These are phyloP conservation scores for Aphidoletes aphidimyza DNA, from an alignment of 2,888 invertebrate species.

Conservation along the genomic window DNA sequence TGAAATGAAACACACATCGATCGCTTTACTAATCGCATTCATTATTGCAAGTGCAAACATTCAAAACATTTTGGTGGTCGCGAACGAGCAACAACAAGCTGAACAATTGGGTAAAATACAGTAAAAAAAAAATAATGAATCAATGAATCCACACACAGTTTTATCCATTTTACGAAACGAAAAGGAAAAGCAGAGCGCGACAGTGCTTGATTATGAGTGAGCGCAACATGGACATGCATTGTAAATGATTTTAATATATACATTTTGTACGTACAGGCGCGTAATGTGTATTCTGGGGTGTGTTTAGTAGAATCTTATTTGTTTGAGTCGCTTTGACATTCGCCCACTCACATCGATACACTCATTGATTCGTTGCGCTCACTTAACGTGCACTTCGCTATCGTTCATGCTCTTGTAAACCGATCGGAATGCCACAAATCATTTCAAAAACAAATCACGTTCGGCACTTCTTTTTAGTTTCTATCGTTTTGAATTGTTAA, in stretches of 20 bases:
- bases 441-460: conserved; percentile 39
- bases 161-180: neutral
- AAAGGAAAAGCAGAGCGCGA: neutral
- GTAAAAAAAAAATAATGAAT: neutral
- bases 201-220: neutral
- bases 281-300: neutral
- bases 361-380: neutral
- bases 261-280: neutral
- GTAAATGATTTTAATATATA: neutral
- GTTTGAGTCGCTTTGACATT: conserved; percentile 21
- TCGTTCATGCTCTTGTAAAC: neutral
- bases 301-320: neutral
- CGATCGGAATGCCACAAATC: neutral
- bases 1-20: conserved; percentile 13
- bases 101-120: conserved; percentile 5
- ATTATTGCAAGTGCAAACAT: conserved; percentile 10
- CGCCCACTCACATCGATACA: conserved; percentile 27
- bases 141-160: neutral
- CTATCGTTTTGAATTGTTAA: conserved; percentile 12
- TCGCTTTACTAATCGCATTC: neutral
- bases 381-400: neutral
- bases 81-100: conserved; percentile 16
- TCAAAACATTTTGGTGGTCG: neutral
- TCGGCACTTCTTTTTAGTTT: neutral
- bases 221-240: neutral